Conservation (phyloP, 2,113 vertebrate genomes). For the Cyanistes caeruleus region DNA sequence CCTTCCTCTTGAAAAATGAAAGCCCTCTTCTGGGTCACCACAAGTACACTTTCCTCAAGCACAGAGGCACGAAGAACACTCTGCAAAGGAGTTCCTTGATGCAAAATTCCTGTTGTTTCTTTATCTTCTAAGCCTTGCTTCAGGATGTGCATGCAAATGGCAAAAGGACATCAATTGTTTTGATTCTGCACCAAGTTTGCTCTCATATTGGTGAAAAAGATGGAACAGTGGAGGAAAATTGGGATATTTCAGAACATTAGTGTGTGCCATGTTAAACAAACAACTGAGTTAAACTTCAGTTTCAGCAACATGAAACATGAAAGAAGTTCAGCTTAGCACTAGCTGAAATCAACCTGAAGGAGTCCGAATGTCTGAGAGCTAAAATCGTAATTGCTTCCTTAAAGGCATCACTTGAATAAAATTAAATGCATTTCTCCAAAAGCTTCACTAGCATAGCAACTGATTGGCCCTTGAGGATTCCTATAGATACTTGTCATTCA, state of each 20-base stretch:
- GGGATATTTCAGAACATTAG: neutral
- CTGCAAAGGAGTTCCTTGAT: neutral
- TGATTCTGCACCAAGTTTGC: neutral
- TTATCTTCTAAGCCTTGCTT: neutral
- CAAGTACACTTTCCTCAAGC: neutral
- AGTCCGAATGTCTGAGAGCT: conserved; percentile 47
- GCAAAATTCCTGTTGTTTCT: neutral
- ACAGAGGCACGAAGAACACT: neutral
- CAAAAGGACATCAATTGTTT: neutral
- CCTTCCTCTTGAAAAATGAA: conserved; percentile 6
- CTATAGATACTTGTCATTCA: conserved; percentile 70
- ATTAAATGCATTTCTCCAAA: conserved; percentile 65
- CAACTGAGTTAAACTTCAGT: neutral
- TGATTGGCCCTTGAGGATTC: conserved; percentile 69
- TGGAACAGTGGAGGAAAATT: neutral
- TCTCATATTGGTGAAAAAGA: neutral
- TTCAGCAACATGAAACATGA: neutral
- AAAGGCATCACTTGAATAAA: conserved; percentile 63
- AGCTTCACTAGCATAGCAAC: conserved; percentile 55
- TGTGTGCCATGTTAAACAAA: neutral
- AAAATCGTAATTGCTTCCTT: conserved; percentile 58
- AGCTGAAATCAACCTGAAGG: conserved; percentile 48
- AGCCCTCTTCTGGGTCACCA: neutral
- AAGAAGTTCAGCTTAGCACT: neutral
- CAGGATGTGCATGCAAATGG: neutral